A percentile compares a stretch with the other conserved stretches of the same genome.
phyloP scores from a whole-genome alignment of 2,797 vertebrate species.

The Chrosomus eos region DNA sequence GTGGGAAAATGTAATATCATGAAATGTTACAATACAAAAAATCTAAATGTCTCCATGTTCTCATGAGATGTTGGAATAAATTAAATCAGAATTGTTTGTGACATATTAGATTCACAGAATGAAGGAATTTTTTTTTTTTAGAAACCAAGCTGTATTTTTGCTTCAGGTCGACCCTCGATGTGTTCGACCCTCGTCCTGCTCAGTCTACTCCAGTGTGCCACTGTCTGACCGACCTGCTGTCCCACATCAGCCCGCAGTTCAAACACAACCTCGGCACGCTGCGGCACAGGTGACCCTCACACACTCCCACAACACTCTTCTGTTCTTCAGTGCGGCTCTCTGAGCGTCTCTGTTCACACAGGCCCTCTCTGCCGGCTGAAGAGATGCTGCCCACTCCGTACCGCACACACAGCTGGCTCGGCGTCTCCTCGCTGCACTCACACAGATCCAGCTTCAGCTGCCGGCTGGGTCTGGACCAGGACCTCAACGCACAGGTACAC shows the following conservation, averaged over 20 bases:
- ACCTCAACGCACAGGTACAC: conserved; percentile 72
- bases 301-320: neutral
- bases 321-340: neutral
- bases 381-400: conserved; percentile 77
- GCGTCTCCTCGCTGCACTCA: conserved; percentile 71
- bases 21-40: neutral
- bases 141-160: neutral
- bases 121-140: neutral
- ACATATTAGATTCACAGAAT: neutral
- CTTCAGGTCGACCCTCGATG: conserved; percentile 77
- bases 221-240: conserved; percentile 80
- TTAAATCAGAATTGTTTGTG: neutral
- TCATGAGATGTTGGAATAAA: neutral
- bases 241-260: conserved; percentile 79
- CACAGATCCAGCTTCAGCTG: conserved; percentile 77
- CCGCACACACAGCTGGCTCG: conserved; percentile 78
- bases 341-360: conserved; percentile 49
- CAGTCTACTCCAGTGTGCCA: conserved; percentile 76
- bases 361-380: conserved; percentile 65
- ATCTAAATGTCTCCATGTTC: neutral
- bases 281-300: conserved; percentile 73
- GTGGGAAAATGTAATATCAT: no score
- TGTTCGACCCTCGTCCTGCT: conserved; percentile 79
- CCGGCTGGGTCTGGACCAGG: conserved; percentile 76
- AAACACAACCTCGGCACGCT: conserved; percentile 72